Percentiles rank a stretch among this genome's conserved stretches.
These are phyloP conservation scores for Formica selysi DNA, from an alignment of 1,140 invertebrate genomes.

Conservation along the genomic window DNA sequence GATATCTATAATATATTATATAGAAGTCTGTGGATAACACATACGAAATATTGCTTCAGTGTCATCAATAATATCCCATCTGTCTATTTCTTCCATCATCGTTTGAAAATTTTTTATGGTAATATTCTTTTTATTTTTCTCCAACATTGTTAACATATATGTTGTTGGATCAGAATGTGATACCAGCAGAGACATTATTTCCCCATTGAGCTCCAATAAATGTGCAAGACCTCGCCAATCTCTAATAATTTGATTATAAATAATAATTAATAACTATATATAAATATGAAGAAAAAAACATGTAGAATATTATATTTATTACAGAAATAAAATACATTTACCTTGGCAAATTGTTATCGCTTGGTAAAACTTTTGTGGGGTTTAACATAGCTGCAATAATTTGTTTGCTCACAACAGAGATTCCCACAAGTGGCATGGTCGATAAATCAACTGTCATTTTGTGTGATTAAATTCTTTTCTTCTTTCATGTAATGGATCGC, in stretches of 20 bases:
- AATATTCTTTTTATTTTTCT: constrained; percentile 80
- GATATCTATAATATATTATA: no score
- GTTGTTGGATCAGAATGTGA: constrained; percentile 86
- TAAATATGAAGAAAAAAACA: not conserved
- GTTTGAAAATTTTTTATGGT: constrained; percentile 86
- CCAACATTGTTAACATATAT: constrained; percentile 86
- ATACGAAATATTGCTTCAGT: constrained; percentile 87
- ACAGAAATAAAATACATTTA: constrained; percentile 71
- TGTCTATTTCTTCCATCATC: constrained; percentile 88
- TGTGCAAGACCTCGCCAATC: constrained; percentile 90
- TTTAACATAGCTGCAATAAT: constrained; percentile 88
- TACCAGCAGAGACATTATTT: constrained; percentile 85
- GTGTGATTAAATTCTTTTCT: not conserved
- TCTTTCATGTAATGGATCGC: not conserved
- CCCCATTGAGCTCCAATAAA: constrained; percentile 85
- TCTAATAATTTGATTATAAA: constrained; percentile 81
- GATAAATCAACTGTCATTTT: constrained; percentile 88
- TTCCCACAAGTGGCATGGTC: constrained; percentile 88
- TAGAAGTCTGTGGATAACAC: constrained; percentile 59
- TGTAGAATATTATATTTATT: constrained; percentile 13
- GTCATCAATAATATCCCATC: constrained; percentile 90
- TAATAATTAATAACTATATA: constrained; percentile 34
- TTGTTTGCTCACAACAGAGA: constrained; percentile 84
- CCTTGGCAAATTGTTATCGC: constrained; percentile 87
- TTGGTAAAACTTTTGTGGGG: constrained; percentile 87